These are phyloP conservation scores for Gymnothorax javanicus DNA, from an alignment of 2,797 vertebrate genomes.

Conservation along the genomic window DNA sequence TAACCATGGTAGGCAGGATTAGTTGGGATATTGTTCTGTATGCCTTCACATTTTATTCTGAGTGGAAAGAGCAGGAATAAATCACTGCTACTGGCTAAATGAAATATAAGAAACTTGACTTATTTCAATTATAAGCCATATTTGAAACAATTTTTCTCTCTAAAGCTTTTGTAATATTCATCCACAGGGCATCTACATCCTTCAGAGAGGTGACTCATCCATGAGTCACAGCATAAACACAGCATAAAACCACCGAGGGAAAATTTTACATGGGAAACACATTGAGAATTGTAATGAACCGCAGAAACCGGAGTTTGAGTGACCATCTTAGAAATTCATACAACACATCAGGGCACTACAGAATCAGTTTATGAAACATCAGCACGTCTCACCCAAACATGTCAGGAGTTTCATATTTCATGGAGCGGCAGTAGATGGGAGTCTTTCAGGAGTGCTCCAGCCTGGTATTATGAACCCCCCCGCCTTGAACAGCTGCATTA, in stretches of 20 bases:
- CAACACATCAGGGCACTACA: neutral
- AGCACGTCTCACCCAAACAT: neutral
- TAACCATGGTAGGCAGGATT: neutral
- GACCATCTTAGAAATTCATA: neutral
- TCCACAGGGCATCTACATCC: too few species aligned
- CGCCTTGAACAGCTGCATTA: conserved; percentile 53
- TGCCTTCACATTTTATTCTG: too few species aligned
- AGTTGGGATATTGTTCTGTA: neutral
- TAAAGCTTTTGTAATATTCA: too few species aligned
- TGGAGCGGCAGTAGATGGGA: neutral
- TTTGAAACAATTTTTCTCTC: too few species aligned
- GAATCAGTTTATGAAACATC: neutral
- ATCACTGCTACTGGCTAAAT: too few species aligned
- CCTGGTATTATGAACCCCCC: neutral
- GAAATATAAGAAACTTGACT: too few species aligned
- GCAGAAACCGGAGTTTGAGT: neutral
- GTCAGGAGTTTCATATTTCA: neutral
- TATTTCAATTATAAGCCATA: too few species aligned
- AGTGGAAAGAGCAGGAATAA: too few species aligned
- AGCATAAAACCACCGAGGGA: neutral
- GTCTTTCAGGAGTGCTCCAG: neutral
- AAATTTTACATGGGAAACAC: neutral
- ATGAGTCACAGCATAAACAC: too few species aligned
- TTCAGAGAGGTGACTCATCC: too few species aligned
- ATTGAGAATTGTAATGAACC: neutral